Evolutionary conservation across 2,888 invertebrate genomes (phyloP), one percentile per base, ranked within the genome.

Genomic region (Dicyrtoma fusca): DNA sequence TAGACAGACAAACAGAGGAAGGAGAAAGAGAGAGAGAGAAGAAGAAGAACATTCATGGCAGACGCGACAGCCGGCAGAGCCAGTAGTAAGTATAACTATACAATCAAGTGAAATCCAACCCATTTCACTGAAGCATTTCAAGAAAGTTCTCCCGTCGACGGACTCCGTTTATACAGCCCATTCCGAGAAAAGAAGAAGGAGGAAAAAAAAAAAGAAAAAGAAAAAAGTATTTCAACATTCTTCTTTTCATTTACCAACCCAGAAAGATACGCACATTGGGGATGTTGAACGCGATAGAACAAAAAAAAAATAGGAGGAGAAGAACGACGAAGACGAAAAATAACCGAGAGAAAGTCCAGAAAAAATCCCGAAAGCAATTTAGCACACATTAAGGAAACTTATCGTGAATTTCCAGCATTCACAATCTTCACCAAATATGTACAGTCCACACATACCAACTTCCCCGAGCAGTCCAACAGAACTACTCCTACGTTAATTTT

Each of bases 361-460:
- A 76, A 77, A 77, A 77, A 75, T 76, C 72, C 75, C 74, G 73
- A 77, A 75, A 76, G 76, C 73, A 77, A 79, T 79, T 78, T 77
- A 78, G 76, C 72, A 74, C 74, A 76, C 77, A 77, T 79, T 79
- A 79, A 77, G 72, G 63, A 69, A 76, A 77, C 76, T 77, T 77
- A 77, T 77, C 77, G 75, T 75, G 73, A 74, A 75, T 77, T 75
- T 75, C 76, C 76, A 76, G 76, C 72, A 75, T 70, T 65, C 69
- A 66, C 63, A 61, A 74, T 45, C 49, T 61, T 34, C 34, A 34
- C 34, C 34, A 34, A 34, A 34, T 34, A 34, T 34, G 34, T 34
- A 34, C 34, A 34, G 8, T 8, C 34, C 34, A 5, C 34, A 34
- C 34, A 34, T 34, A 3, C 8, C 34, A 34, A 8, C 34, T 8